Conservation (phyloP, 2,797 vertebrate species). For the Pempheris klunzingeri region DNA sequence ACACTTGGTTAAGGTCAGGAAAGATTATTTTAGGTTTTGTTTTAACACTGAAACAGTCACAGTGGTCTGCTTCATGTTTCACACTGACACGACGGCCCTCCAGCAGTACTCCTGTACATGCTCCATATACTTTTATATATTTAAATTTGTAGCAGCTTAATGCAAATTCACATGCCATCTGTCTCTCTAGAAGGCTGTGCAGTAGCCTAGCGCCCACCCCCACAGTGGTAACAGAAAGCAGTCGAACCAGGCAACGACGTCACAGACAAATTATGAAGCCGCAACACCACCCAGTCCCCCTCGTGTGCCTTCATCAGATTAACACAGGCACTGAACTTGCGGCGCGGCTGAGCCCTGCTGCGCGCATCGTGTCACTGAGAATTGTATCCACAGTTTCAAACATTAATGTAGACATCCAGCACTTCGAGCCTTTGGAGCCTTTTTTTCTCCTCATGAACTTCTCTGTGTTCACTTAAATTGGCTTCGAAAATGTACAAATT, state of each 20-base stretch:
- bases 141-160: neutral
- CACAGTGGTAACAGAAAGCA: neutral
- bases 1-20: neutral
- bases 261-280: neutral
- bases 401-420: neutral
- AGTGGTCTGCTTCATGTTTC: neutral
- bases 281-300: neutral
- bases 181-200: neutral
- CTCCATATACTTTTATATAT: neutral
- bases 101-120: neutral
- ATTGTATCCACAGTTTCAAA: conserved; percentile 8
- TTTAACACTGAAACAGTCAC: conserved; percentile 1
- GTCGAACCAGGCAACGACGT: neutral
- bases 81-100: neutral
- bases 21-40: neutral
- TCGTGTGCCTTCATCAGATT: conserved; percentile 8
- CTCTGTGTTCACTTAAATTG: neutral
- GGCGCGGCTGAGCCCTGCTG: neutral
- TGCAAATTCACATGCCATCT: neutral
- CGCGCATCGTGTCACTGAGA: neutral
- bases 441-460: neutral
- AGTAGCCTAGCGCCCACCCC: neutral
- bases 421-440: neutral
- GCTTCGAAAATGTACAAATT: neutral
- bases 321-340: neutral